phyloP scores from a whole-genome alignment of 2,113 vertebrate species.

The Bagarius yarrelli region DNA sequence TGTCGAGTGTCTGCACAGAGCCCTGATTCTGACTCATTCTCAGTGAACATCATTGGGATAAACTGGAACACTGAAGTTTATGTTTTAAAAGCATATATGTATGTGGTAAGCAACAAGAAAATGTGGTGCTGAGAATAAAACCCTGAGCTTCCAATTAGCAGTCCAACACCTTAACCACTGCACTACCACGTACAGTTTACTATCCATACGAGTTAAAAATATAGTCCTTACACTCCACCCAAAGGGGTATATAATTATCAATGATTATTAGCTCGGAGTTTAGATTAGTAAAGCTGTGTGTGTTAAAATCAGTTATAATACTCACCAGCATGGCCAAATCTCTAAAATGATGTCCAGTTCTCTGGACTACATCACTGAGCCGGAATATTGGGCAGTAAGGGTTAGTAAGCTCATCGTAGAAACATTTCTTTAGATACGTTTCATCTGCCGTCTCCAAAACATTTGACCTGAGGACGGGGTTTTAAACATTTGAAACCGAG shows the following conservation, averaged over 20 bases:
- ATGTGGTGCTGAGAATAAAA: no score
- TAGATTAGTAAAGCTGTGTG: background rate
- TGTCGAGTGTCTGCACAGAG: no score
- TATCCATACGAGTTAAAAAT: no score
- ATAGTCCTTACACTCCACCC: no score
- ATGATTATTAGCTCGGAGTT: background rate
- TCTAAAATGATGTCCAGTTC: constrained; percentile 78
- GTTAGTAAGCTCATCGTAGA: constrained; percentile 67
- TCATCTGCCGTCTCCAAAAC: constrained; percentile 70
- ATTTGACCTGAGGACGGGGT: constrained; percentile 76
- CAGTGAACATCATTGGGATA: no score
- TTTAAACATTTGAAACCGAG: constrained; percentile 9
- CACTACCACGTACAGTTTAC: no score
- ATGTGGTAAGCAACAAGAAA: no score
- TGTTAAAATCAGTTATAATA: constrained; percentile 1
- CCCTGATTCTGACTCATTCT: no score
- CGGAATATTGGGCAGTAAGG: constrained; percentile 89
- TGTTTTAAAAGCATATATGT: no score
- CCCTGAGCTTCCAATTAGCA: no score
- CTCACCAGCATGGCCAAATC: constrained; percentile 78
- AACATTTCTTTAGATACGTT: constrained; percentile 79
- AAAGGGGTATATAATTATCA: background rate
- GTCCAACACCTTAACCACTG: no score
- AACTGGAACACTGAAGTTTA: no score
- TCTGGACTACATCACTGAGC: constrained; percentile 76